Evolutionary conservation across 53 echinoderm and acorn worm genomes (phyloP), one percentile per base, ranked within the genome.

Genomic region (Holothuria scabra): DNA sequence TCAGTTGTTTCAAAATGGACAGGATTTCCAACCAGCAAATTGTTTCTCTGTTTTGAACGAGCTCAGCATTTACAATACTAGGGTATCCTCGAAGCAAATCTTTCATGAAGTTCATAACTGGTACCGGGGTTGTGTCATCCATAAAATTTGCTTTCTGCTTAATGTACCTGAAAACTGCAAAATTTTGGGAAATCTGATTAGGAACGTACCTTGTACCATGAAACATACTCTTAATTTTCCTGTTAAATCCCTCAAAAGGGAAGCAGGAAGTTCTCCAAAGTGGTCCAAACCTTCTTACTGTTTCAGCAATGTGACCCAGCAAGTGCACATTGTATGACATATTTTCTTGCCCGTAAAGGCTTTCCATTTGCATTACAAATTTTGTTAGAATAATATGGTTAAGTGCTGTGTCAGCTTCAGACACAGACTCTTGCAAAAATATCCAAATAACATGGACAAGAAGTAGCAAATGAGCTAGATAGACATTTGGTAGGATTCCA

Each of bases 271-370:
- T 60, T 20, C 48, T 56, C 89, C 81, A 89, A 21, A 85, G 57
- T 26, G 85, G 89, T 13, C 89, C 89, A 56, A 35, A 81, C 25
- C 78, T 58, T 28, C 21, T 57, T 37, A 85, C 89, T 46, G 67
- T 69, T 5, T 85, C 85, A 67, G 85, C 78, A 10, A 89, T 44
- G 67, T 89, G 89, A 19, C 76, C 22, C 80, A 89, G 44, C 20
- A 80, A 59, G 62, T 89, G 85, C 32, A 89, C 48, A 71, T 89
- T 89, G 24, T 85, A 80, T 20, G 81, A 68, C 69, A 67, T 80
- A 35, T 89, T 80, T 13, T 60, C 46, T 29, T 28, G 14, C 28
- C 70, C 78, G 52, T 85, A 85, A 20, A 89, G 35, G 30, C 4
- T 12, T 34, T 80, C 70, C 59, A 89, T 66, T 55, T 60, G 80